A percentile compares a stretch with the other conserved stretches of the same genome.
Conservation (phyloP, 2,888 invertebrate genomes). For the Rhagophthalmus giganteus region DNA sequence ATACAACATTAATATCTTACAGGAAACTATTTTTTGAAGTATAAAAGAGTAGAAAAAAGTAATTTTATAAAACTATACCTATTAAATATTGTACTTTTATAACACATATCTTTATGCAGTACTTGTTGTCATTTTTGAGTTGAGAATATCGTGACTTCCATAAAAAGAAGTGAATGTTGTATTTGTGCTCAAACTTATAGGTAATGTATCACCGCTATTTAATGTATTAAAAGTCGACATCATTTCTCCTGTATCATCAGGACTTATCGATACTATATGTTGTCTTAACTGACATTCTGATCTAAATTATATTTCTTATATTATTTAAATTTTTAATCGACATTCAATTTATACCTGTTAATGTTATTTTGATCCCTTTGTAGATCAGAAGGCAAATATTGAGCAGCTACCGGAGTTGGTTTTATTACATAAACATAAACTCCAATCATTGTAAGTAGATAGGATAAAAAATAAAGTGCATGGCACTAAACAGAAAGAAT, state of each 20-base stretch:
- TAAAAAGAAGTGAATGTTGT: conserved; percentile 61
- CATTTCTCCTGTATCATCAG: conserved; percentile 55
- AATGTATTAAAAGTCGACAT: conserved; percentile 54
- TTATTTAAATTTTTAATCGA: neutral
- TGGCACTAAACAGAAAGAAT: conserved; percentile 69
- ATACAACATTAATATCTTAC: neutral
- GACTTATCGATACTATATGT: conserved; percentile 51
- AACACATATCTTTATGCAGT: conserved; percentile 28
- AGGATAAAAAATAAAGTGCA: conserved; percentile 79
- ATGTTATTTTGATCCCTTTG: conserved; percentile 48
- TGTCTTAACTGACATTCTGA: conserved; percentile 50
- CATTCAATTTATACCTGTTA: conserved; percentile 41
- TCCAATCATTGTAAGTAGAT: conserved; percentile 74
- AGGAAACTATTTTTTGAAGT: neutral
- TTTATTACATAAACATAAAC: conserved; percentile 68
- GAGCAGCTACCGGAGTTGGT: conserved; percentile 59
- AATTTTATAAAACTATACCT: too few relatives aligned
- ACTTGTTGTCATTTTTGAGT: conserved; percentile 40
- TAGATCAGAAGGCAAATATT: conserved; percentile 42
- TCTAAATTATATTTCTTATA: conserved; percentile 13
- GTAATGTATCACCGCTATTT: conserved; percentile 56
- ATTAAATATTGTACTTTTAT: neutral
- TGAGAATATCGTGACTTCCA: conserved; percentile 56
- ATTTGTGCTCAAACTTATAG: conserved; percentile 59
- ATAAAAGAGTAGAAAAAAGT: neutral